A percentile compares a stretch with the other conserved stretches of the same genome.
These are phyloP conservation scores for Eonycteris spelaea DNA, from an alignment of 2,113 vertebrate genomes.

Conservation along the genomic window DNA sequence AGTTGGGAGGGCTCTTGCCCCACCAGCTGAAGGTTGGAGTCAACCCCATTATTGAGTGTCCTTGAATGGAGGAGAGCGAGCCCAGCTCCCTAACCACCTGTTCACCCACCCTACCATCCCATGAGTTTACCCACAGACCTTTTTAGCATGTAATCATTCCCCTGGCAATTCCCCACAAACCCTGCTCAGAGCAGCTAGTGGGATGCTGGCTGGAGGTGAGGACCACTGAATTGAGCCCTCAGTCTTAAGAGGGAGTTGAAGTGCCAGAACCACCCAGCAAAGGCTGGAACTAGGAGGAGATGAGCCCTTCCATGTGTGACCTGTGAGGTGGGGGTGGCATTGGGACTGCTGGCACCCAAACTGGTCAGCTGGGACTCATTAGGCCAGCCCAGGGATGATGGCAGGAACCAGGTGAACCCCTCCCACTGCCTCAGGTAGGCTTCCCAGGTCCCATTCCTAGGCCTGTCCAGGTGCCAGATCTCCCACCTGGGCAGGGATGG, in stretches of 20 bases:
- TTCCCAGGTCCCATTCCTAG: neutral
- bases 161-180: neutral
- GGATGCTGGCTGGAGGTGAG: neutral
- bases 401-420: neutral
- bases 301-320: accelerated
- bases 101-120: accelerated
- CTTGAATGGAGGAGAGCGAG: neutral
- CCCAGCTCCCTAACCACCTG: neutral
- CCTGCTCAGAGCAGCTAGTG: neutral
- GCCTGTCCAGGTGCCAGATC: neutral
- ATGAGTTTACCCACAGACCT: neutral
- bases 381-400: neutral
- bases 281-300: accelerated
- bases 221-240: neutral
- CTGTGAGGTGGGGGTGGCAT: accelerated
- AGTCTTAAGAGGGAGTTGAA: neutral
- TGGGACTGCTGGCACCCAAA: neutral
- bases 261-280: neutral
- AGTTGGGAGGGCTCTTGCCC: neutral
- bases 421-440: neutral
- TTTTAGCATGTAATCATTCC: too few species aligned
- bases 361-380: neutral
- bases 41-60: neutral
- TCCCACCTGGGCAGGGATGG: neutral
- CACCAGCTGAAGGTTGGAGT: too few species aligned